Evolutionary conservation across 2,888 invertebrate species (phyloP), one percentile per base, ranked within the genome.

Genomic region (Drosophila pseudotakahashii): DNA sequence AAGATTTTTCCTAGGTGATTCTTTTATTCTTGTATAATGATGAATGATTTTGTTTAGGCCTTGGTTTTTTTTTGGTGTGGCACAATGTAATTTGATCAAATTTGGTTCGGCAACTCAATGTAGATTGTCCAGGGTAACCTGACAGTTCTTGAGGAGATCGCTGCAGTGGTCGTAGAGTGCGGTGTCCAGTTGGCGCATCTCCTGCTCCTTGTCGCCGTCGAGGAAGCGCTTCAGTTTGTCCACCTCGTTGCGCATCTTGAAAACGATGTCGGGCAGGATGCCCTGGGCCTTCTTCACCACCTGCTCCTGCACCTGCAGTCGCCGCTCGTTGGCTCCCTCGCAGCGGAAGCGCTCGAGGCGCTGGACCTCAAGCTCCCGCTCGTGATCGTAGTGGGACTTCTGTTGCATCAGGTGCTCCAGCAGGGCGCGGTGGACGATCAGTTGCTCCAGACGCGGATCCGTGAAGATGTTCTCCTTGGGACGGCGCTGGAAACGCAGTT

Each of bases 211-310:
- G 4, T 51, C 41, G 2, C 16, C 32, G 3, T 47, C 39, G 37
- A 84, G 26, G 52, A 84, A 77, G 3, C 59, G 63, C 23, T 75
- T 68, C 7, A 83, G 59, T 10, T 61, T 72, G 16, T 81, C 81
- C 26, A 66, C 60, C 11, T 81, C 71, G 44, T 79, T 81, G 37
- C 81, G 79, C 67, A 82, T 45, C 48, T 87, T 77, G 26, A 48
- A 79, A 1, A 86, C 75, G 51, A 87, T 75, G 10, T 63, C 55
- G 4, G 86, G 86, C 3, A 82, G 60, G 69, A 82, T 71, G 50
- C 73, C 59, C 52, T 73, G 70, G 1, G 70, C 69, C 39, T 67
- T 72, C n/a, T 68, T 75, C 0, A 77, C 16, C 47, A 79, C 81
- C 42, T 64, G 75, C 50, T 61, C 45, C 39, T 86, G 87, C 23